Evolutionary conservation across 2,113 vertebrate genomes (phyloP).

Genomic region (Pituophis catenifer): DNA sequence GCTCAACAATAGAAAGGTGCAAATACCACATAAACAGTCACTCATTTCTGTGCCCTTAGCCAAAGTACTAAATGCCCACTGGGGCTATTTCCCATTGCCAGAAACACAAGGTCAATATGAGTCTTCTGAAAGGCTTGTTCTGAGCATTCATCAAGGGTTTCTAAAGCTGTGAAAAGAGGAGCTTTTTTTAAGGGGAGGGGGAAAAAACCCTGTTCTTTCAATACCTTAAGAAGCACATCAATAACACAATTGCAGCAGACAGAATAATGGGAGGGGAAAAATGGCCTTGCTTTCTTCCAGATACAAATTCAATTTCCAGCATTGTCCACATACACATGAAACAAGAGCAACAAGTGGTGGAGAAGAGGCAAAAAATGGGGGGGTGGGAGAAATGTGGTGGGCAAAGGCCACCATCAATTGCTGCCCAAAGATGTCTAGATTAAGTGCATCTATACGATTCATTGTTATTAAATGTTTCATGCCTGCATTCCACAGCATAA

Average conservation of each 20-base stretch:
- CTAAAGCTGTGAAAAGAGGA: constrained; percentile 46
- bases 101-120: constrained; percentile 37
- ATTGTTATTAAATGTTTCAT: not conserved
- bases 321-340: not conserved
- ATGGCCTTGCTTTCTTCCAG: constrained; percentile 20
- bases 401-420: not conserved
- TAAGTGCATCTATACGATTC: not conserved
- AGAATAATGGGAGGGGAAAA: constrained; percentile 34
- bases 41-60: constrained; percentile 38
- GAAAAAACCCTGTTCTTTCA: constrained; percentile 20
- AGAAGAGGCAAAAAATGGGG: not conserved
- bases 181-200: constrained; percentile 20
- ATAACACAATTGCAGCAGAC: constrained; percentile 34
- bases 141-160: constrained; percentile 11
- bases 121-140: constrained; percentile 33
- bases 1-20: constrained; percentile 43
- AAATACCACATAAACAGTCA: constrained; percentile 20
- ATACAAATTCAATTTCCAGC: not conserved
- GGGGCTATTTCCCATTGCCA: constrained; percentile 32
- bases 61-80: constrained; percentile 28
- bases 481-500: not conserved
- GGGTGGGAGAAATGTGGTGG: not conserved
- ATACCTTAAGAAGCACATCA: constrained; percentile 50
- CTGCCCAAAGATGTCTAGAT: not conserved
- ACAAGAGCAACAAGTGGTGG: not conserved